Percentiles rank a stretch among this genome's conserved stretches.
phyloP scores from a whole-genome alignment of 2,113 vertebrate genomes.

The Perognathus longimembris region DNA sequence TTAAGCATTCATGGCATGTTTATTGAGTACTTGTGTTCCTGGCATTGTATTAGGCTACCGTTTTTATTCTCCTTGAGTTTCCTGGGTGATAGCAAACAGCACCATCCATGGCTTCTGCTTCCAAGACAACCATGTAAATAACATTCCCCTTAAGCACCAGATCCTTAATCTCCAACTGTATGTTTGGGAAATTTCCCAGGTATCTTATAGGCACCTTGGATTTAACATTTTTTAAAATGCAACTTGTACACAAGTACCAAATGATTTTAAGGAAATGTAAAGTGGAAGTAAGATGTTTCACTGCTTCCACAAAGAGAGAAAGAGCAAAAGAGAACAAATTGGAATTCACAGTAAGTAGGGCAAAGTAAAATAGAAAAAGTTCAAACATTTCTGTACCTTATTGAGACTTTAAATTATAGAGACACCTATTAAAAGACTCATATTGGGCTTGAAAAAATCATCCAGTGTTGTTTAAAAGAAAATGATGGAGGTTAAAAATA shows the following conservation, averaged over 20 bases:
- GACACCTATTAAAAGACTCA: constrained; percentile 10
- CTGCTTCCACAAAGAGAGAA: constrained; percentile 35
- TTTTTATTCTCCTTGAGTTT: background rate
- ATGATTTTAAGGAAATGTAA: background rate
- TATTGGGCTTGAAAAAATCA: constrained; percentile 15
- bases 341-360: background rate
- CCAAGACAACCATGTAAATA: background rate
- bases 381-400: background rate
- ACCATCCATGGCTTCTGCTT: background rate
- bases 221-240: constrained; percentile 19
- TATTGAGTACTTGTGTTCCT: background rate
- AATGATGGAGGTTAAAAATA: constrained; percentile 10
- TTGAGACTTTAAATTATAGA: background rate
- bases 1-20: background rate
- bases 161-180: background rate
- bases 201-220: background rate
- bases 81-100: background rate
- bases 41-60: background rate
- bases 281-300: background rate
- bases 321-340: background rate
- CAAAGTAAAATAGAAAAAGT: background rate
- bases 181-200: constrained; percentile 25
- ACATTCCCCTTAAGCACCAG: constrained; percentile 1
- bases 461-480: background rate
- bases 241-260: constrained; percentile 6